A percentile compares a stretch with the other conserved stretches of the same genome.
Evolutionary conservation across 2,888 invertebrate genomes (phyloP).

Genomic region (Dasypolia templi): DNA sequence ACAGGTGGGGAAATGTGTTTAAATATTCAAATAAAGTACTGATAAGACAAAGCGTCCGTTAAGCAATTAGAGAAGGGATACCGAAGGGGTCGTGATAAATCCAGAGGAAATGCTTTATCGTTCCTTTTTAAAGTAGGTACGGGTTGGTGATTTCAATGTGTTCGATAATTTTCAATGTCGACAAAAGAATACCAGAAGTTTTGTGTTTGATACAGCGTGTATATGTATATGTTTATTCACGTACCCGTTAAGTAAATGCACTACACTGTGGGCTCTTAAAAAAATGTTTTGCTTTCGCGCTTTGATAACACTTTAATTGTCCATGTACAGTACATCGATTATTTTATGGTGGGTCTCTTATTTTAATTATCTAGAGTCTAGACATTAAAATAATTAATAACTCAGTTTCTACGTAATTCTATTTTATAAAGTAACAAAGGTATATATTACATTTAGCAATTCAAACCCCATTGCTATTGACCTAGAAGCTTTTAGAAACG

Average conservation of each 20-base stretch:
- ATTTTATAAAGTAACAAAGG: conserved; percentile 54
- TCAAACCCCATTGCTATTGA: conserved; percentile 56
- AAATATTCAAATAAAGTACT: conserved; percentile 45
- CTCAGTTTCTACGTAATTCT: conserved; percentile 48
- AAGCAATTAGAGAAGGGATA: conserved; percentile 54
- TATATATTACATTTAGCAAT: conserved; percentile 42
- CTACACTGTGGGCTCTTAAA: not conserved
- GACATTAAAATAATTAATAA: conserved; percentile 28
- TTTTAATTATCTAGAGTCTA: conserved; percentile 27
- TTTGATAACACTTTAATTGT: conserved; percentile 13
- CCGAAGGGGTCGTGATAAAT: conserved; percentile 51
- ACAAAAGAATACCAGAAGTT: not conserved
- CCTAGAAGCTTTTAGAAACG: conserved; percentile 52
- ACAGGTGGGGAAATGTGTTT: conserved; percentile 24
- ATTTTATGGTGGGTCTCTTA: conserved; percentile 21
- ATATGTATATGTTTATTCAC: not conserved
- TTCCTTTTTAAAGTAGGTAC: conserved; percentile 14
- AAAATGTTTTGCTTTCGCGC: conserved; percentile 9
- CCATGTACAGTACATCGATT: conserved; percentile 18
- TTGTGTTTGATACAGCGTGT: not conserved
- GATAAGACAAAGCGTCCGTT: conserved; percentile 29
- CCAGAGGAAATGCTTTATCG: conserved; percentile 22
- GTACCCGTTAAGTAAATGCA: conserved; percentile 3
- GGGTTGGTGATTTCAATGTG: conserved; percentile 12
- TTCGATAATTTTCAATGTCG: conserved; percentile 5